Conservation (phyloP, 1,140 invertebrate species). For the Bombus waltoni region DNA sequence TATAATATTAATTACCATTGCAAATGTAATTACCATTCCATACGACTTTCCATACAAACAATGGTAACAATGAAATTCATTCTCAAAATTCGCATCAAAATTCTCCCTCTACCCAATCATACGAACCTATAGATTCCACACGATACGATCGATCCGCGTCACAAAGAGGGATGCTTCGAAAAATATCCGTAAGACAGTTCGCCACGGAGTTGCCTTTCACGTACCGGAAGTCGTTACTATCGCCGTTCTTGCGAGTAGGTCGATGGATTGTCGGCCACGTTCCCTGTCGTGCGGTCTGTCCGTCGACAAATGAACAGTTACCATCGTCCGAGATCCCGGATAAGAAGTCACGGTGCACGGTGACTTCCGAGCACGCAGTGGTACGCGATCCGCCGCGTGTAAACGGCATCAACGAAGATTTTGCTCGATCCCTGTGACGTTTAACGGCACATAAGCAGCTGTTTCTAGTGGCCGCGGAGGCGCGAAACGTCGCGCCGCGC, state of each 20-base stretch:
- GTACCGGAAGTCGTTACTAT: constrained; percentile 60
- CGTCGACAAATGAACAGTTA: constrained; percentile 68
- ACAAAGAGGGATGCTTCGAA: neutral
- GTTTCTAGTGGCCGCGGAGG: constrained; percentile 38
- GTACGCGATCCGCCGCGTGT: neutral
- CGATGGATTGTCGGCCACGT: constrained; percentile 56
- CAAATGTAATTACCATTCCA: too few species aligned
- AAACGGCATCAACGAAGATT: constrained; percentile 49
- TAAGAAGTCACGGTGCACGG: constrained; percentile 56
- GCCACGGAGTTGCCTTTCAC: neutral
- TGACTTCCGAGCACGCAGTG: constrained; percentile 23
- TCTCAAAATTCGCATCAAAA: too few species aligned
- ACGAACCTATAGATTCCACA: too few species aligned
- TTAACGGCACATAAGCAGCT: constrained; percentile 55
- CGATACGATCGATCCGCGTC: neutral
- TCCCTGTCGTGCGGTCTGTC: constrained; percentile 40
- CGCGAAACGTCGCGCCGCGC: constrained; percentile 17
- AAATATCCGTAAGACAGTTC: constrained; percentile 8
- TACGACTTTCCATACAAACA: neutral
- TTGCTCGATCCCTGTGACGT: constrained; percentile 40
- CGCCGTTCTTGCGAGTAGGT: constrained; percentile 53
- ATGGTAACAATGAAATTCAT: neutral
- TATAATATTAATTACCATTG: too few species aligned
- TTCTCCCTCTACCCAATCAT: too few species aligned
- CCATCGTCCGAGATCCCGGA: constrained; percentile 59